Conservation (phyloP, 1,140 invertebrate genomes). For the Melipona quadrifasciata region DNA sequence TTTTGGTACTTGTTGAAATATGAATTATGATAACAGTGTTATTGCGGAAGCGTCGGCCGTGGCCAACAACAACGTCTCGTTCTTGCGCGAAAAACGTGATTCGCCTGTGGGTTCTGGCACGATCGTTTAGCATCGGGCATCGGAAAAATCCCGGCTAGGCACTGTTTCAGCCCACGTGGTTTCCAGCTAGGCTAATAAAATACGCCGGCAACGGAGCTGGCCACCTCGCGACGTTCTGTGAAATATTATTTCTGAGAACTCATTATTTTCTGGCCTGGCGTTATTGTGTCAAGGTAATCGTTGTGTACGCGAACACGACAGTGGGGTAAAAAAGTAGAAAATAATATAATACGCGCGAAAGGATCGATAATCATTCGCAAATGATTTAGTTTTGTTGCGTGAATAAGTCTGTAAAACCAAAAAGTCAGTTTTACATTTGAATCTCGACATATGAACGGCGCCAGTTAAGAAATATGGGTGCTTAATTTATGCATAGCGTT, state of each 20-base stretch:
- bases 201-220: constrained; percentile 6
- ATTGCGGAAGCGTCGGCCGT: constrained; percentile 47
- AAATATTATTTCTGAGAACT: constrained; percentile 25
- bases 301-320: neutral
- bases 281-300: neutral
- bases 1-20: neutral
- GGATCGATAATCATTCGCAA: neutral
- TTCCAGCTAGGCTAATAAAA: constrained; percentile 36
- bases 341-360: neutral
- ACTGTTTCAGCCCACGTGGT: constrained; percentile 36
- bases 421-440: neutral
- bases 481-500: no score
- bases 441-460: no score
- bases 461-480: no score
- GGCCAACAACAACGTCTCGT: constrained; percentile 37
- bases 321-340: neutral
- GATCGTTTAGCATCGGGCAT: neutral
- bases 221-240: constrained; percentile 7
- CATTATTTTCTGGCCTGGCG: neutral
- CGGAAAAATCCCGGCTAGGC: constrained; percentile 1
- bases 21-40: constrained; percentile 41
- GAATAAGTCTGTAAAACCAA: neutral
- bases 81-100: constrained; percentile 15
- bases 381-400: neutral
- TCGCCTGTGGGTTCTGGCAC: neutral